These are phyloP conservation scores for Pangasius djambal DNA, from an alignment of 2,797 vertebrate genomes.

Conservation along the genomic window DNA sequence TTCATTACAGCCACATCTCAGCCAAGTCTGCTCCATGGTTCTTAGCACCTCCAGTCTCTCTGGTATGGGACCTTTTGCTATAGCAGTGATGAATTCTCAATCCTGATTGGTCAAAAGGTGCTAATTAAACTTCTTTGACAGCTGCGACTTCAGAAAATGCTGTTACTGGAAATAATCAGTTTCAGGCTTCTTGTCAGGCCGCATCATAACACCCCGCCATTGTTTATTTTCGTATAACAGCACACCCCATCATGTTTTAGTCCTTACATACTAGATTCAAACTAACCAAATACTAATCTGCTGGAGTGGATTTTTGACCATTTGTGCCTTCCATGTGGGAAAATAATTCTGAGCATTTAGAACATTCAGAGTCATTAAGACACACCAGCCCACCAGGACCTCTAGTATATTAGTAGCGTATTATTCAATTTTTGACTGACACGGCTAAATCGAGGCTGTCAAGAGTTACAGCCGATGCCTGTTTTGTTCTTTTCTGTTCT, in stretches of 20 bases:
- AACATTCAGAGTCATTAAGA: not conserved
- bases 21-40: constrained; percentile 19
- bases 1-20: constrained; percentile 54
- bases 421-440: constrained; percentile 24
- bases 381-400: not conserved
- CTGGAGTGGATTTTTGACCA: not conserved
- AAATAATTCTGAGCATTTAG: not conserved
- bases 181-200: not conserved
- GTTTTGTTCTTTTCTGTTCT: constrained; percentile 12
- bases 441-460: constrained; percentile 6
- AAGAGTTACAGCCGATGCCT: constrained; percentile 11
- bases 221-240: not conserved
- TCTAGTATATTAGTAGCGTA: constrained; percentile 5
- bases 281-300: not conserved
- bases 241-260: not conserved
- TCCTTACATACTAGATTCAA: not conserved
- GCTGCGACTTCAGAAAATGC: not conserved
- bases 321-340: not conserved
- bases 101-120: not conserved
- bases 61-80: not conserved
- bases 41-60: constrained; percentile 15
- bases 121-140: not conserved
- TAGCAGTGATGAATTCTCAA: not conserved
- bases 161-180: not conserved
- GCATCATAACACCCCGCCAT: not conserved